Conservation (phyloP, 2,888 invertebrate genomes). For the Willowsia nigromaculata region DNA sequence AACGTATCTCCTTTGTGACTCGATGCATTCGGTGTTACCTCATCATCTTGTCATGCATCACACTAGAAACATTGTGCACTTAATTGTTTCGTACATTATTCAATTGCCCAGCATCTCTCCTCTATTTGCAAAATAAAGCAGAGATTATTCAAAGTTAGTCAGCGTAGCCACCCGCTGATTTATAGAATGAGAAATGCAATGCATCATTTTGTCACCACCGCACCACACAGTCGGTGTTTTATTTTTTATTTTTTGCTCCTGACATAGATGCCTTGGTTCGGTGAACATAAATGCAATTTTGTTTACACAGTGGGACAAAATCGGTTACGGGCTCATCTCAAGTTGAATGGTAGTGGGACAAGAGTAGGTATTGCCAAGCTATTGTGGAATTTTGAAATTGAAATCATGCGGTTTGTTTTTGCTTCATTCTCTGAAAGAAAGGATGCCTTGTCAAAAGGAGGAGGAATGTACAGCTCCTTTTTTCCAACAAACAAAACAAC, state of each 20-base stretch:
- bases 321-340: background rate
- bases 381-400: slow-evolving; percentile 13
- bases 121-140: too few relatives aligned
- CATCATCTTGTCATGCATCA: too few relatives aligned
- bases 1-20: too few relatives aligned
- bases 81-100: too few relatives aligned
- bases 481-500: slow-evolving; percentile 4
- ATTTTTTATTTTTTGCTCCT: slow-evolving; percentile 14
- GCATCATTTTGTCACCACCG: background rate
- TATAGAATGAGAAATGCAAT: background rate
- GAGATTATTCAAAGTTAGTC: background rate
- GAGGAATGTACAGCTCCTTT: background rate
- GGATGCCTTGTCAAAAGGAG: background rate
- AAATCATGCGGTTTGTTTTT: background rate
- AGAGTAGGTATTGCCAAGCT: background rate
- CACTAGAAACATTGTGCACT: too few relatives aligned
- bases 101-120: too few relatives aligned
- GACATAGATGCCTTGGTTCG: slow-evolving; percentile 32
- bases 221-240: slow-evolving; percentile 3
- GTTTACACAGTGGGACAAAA: background rate
- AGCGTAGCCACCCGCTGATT: background rate
- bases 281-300: background rate
- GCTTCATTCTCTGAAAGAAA: too few relatives aligned
- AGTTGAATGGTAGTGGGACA: slow-evolving; percentile 24
- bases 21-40: too few relatives aligned